These are phyloP conservation scores for Plagiodera versicolora DNA, from an alignment of 2,888 invertebrate genomes.

Conservation along the genomic window DNA sequence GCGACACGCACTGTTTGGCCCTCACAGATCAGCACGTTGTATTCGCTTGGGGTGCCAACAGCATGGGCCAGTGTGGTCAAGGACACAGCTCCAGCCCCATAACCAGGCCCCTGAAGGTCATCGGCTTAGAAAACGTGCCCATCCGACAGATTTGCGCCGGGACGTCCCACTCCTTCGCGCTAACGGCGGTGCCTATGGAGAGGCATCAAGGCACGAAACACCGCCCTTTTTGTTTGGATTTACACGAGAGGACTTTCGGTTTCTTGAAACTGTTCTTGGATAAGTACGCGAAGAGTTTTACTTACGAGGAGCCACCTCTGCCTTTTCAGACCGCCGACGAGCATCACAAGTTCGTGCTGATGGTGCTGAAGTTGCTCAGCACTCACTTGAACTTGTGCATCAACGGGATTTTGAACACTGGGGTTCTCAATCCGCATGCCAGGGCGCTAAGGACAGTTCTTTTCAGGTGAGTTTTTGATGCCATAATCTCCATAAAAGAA, in stretches of 20 bases:
- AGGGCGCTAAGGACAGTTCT: constrained; percentile 59
- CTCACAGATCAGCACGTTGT: constrained; percentile 60
- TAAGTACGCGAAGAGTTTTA: constrained; percentile 59
- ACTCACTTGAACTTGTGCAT: constrained; percentile 63
- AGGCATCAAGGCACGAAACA: constrained; percentile 60
- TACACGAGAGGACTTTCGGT: constrained; percentile 63
- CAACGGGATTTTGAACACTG: constrained; percentile 55
- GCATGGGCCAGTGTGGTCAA: constrained; percentile 67
- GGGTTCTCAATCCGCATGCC: constrained; percentile 59
- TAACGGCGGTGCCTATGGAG: constrained; percentile 59
- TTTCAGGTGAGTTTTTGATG: constrained; percentile 53
- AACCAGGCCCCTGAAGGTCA: constrained; percentile 60
- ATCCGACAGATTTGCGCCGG: constrained; percentile 57
- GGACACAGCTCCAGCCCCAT: constrained; percentile 64
- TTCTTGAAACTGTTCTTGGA: constrained; percentile 60
- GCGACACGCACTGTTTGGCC: constrained; percentile 65
- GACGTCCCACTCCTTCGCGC: constrained; percentile 66
- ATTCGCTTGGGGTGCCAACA: constrained; percentile 66
- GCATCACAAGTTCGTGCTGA: constrained; percentile 61
- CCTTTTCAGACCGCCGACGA: constrained; percentile 57
- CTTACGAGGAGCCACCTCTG: constrained; percentile 51
- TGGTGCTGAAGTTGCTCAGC: constrained; percentile 60
- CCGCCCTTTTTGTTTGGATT: constrained; percentile 64
- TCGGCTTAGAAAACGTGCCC: constrained; percentile 58
- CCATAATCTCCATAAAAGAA: not conserved